Conservation (phyloP, 2,888 invertebrate species). For the Aleiodes leptofemur region DNA sequence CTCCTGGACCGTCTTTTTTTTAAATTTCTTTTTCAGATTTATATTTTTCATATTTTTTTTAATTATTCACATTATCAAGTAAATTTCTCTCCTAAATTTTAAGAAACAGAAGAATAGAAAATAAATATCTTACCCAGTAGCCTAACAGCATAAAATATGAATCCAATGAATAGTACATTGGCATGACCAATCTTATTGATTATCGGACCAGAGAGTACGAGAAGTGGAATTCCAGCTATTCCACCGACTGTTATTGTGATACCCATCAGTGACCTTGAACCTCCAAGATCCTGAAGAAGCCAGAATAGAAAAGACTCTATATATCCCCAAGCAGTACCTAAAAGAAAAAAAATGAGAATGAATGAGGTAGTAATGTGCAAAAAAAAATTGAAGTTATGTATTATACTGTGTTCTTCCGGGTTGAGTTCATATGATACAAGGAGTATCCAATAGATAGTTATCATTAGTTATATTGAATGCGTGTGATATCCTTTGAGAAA, state of each 20-base stretch:
- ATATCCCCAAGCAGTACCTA: constrained; percentile 89
- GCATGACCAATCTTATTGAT: constrained; percentile 85
- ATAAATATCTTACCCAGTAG: constrained; percentile 78
- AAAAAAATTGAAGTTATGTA: constrained; percentile 30
- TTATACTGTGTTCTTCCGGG: background rate
- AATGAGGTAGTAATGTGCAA: background rate
- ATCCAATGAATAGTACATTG: constrained; percentile 86
- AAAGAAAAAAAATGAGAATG: constrained; percentile 63
- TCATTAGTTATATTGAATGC: background rate
- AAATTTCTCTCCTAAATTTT: too few species aligned
- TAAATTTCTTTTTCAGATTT: too few species aligned
- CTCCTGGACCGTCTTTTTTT: too few species aligned
- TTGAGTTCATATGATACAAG: background rate
- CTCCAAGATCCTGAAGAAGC: constrained; percentile 86
- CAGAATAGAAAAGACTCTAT: constrained; percentile 89
- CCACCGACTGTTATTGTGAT: constrained; percentile 88
- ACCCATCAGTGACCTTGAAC: constrained; percentile 86
- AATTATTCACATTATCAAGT: too few species aligned
- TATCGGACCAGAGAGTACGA: constrained; percentile 87
- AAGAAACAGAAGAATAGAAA: background rate
- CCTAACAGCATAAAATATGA: constrained; percentile 85
- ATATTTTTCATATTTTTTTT: too few species aligned
- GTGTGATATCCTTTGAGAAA: constrained; percentile 1
- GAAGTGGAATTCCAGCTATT: constrained; percentile 84
- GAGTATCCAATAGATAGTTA: background rate